phyloP scores from a whole-genome alignment of 2,113 vertebrate species.

The Nettapus auritus region DNA sequence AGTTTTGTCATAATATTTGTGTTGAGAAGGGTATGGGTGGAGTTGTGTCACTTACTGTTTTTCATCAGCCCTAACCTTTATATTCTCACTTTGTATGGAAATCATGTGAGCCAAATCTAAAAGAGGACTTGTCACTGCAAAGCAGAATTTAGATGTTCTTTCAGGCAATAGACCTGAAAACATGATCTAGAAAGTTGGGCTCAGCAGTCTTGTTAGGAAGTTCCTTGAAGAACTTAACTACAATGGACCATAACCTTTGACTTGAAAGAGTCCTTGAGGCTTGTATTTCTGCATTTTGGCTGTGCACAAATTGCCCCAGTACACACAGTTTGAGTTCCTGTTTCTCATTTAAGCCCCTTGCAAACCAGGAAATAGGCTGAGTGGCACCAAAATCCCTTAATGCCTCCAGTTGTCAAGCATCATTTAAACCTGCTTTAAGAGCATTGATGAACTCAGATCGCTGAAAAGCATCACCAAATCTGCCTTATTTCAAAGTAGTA shows the following conservation, averaged over 20 bases:
- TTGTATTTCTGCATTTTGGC: background rate
- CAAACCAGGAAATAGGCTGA: background rate
- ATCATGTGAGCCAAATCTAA: background rate
- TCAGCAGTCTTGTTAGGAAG: background rate
- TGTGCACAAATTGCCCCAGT: background rate
- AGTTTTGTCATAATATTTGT: background rate
- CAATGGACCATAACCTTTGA: background rate
- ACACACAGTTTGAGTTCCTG: background rate
- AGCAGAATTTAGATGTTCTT: background rate
- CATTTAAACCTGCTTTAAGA: background rate
- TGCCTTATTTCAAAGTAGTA: background rate
- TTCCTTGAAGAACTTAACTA: background rate
- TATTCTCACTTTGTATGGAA: background rate
- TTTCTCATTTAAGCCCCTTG: background rate
- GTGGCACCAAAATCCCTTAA: background rate
- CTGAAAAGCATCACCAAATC: background rate
- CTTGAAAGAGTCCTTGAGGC: background rate
- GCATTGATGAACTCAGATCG: background rate
- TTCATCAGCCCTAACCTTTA: background rate
- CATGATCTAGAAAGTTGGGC: background rate
- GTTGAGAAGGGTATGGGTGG: background rate
- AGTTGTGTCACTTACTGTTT: background rate
- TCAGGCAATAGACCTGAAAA: background rate
- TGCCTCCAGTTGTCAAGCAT: background rate
- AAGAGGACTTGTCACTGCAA: background rate